Evolutionary conservation across 2,888 invertebrate genomes (phyloP).

Genomic region (Formica aserva): DNA sequence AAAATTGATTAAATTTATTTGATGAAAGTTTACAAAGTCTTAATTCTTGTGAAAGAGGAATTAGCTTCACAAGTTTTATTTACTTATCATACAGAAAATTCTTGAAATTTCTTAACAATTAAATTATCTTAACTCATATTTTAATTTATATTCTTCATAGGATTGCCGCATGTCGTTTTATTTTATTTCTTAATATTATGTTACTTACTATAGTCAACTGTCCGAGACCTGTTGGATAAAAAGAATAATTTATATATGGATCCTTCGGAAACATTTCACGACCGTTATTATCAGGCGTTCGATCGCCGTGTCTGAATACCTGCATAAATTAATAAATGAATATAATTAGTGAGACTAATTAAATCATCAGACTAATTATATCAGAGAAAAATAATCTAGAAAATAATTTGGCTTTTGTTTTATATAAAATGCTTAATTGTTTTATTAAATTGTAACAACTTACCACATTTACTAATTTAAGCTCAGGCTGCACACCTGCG

Average conservation of each 20-base stretch:
- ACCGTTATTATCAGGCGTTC: constrained; percentile 89
- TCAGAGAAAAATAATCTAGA: background rate
- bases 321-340: constrained; percentile 78
- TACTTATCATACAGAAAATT: background rate
- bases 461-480: constrained; percentile 74
- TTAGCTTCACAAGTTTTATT: background rate
- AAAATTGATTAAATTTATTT: background rate
- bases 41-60: background rate
- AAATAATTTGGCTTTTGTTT: background rate
- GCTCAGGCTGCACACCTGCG: constrained; percentile 51
- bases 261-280: constrained; percentile 88
- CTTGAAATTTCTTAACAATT: background rate
- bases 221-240: constrained; percentile 89
- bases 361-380: background rate
- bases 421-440: background rate
- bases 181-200: background rate
- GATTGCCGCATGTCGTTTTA: background rate
- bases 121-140: background rate
- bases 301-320: constrained; percentile 91
- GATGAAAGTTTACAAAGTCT: background rate
- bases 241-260: constrained; percentile 86
- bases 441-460: constrained; percentile 50
- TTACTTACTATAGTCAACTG: constrained; percentile 89
- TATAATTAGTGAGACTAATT: background rate
- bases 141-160: background rate